phyloP scores from a whole-genome alignment of 2,797 vertebrate species.

The Helarctos malayanus region DNA sequence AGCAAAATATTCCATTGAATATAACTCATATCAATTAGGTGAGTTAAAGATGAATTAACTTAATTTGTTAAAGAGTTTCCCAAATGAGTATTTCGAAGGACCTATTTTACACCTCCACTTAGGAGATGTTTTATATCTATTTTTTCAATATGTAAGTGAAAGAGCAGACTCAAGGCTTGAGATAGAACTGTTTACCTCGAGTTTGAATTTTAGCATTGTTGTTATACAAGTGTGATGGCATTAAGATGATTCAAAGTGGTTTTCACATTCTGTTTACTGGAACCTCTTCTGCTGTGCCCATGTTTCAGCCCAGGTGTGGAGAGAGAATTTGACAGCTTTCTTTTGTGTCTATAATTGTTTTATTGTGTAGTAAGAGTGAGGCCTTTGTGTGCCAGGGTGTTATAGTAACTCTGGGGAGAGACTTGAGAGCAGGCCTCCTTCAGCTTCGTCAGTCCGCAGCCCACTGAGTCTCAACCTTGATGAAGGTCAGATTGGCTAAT shows the following conservation, averaged over 20 bases:
- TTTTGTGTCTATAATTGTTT: neutral
- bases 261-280: neutral
- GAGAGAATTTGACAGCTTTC: neutral
- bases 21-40: neutral
- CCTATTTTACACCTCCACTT: neutral
- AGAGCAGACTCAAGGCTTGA: neutral
- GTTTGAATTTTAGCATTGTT: neutral
- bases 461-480: neutral
- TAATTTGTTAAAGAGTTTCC: slow-evolving; percentile 43
- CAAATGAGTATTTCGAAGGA: neutral
- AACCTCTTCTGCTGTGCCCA: neutral
- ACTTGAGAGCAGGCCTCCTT: neutral
- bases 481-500: neutral
- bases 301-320: neutral
- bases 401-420: too few species aligned
- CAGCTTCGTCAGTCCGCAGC: neutral
- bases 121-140: neutral
- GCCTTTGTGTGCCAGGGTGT: neutral
- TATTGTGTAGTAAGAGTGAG: neutral
- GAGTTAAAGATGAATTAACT: neutral
- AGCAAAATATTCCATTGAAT: neutral
- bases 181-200: neutral
- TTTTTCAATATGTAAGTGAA: neutral
- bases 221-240: neutral
- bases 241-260: neutral